Evolutionary conservation across 2,888 invertebrate genomes (phyloP).

Genomic region (Nycteola revayana): DNA sequence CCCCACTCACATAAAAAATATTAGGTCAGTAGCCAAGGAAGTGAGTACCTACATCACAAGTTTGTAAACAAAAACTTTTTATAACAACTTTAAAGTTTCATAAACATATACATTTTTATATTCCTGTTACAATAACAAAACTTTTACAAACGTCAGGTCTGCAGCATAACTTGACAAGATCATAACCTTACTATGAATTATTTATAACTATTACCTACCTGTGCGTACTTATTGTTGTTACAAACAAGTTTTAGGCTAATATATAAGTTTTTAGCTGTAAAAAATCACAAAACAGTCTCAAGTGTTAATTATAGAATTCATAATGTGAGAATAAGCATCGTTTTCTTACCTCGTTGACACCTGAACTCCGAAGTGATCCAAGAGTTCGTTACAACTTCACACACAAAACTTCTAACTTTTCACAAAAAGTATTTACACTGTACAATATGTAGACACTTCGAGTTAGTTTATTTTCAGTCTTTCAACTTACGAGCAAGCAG

Average conservation of each 20-base stretch:
- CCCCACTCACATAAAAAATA: constrained; percentile 18
- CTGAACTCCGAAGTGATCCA: constrained; percentile 76
- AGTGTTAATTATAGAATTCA: constrained; percentile 62
- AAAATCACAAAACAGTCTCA: constrained; percentile 39
- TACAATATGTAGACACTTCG: constrained; percentile 50
- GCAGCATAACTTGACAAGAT: constrained; percentile 52
- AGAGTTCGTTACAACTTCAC: constrained; percentile 78
- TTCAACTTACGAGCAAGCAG: constrained; percentile 65
- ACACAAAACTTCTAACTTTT: constrained; percentile 70
- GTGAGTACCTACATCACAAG: constrained; percentile 37
- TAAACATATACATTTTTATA: constrained; percentile 12
- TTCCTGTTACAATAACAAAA: constrained; percentile 25
- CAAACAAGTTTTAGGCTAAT: constrained; percentile 37
- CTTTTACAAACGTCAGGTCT: constrained; percentile 28
- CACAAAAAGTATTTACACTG: constrained; percentile 51
- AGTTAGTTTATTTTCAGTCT: constrained; percentile 55
- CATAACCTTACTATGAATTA: constrained; percentile 72
- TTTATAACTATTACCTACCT: constrained; percentile 72
- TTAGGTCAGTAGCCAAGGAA: constrained; percentile 39
- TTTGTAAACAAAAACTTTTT: constrained; percentile 50
- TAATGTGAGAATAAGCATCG: constrained; percentile 67
- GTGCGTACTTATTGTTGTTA: constrained; percentile 37
- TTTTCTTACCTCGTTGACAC: constrained; percentile 82
- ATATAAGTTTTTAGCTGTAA: constrained; percentile 26
- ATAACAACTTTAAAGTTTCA: constrained; percentile 6